A percentile compares a stretch with the other conserved stretches of the same genome.
These are phyloP conservation scores for Cistogaster globosa DNA, from an alignment of 2,888 invertebrate species.

Conservation along the genomic window DNA sequence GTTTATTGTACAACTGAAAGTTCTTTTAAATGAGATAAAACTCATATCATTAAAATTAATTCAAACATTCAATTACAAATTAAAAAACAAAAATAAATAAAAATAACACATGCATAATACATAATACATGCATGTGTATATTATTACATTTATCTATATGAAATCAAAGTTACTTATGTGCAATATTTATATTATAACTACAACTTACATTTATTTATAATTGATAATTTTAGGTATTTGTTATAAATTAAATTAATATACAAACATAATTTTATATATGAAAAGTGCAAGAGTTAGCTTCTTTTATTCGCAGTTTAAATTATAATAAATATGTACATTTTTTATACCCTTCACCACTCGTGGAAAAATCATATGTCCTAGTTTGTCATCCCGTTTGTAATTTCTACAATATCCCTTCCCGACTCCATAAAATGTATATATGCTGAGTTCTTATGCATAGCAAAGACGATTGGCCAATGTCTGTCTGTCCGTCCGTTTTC, in stretches of 20 bases:
- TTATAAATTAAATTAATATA: constrained; percentile 24
- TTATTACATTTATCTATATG: constrained; percentile 30
- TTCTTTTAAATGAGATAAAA: constrained; percentile 5
- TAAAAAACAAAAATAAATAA: too few species aligned
- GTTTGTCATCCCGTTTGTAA: too few species aligned
- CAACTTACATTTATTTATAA: constrained; percentile 22
- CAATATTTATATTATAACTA: constrained; percentile 63
- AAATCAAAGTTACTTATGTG: constrained; percentile 71
- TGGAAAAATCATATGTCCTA: too few species aligned
- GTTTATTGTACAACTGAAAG: neutral
- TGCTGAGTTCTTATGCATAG: too few species aligned
- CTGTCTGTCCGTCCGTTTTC: too few species aligned
- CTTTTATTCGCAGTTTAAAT: constrained; percentile 25
- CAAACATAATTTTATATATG: constrained; percentile 12
- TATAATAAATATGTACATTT: constrained; percentile 8
- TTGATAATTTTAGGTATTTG: constrained; percentile 48
- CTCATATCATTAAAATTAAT: constrained; percentile 36
- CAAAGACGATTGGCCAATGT: too few species aligned
- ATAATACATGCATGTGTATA: constrained; percentile 10
- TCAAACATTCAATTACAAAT: constrained; percentile 13
- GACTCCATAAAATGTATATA: too few species aligned
- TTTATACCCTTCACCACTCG: too few species aligned
- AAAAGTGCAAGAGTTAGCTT: neutral
- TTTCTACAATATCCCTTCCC: too few species aligned
- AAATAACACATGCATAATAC: neutral